Base-by-base conservation (phyloP, 1,140 invertebrate genomes). In the Drosophila watanabei region DNA sequence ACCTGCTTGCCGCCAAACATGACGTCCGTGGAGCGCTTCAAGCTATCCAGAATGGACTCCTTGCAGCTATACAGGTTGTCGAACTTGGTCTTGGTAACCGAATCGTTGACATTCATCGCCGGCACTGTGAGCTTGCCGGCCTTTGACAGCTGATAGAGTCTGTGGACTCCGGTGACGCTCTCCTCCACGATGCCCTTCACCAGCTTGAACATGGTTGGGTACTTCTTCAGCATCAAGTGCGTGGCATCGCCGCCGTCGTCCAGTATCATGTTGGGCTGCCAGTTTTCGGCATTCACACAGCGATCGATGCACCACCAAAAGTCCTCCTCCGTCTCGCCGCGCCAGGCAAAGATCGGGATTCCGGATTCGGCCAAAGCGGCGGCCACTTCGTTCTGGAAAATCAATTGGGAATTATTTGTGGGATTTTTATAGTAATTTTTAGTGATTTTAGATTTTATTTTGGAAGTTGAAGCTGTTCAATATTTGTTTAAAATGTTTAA, bases 221-320 rank as follows among this genome's bases (percentile, higher is more conserved):
- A 99, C 93, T 99, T 99, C 94, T 99, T 99, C 48, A 99, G 95
- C 97, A 99, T 98, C 39, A 99, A 95, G 94, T 99, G 98, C 0
- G 98, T 99, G 18, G 98, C 97, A 94, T 99, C 98, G 5, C 98
- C 98, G 1, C 98, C 99, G 93, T 99, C 99, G 93, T 99, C 98
- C 56, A 99, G 93, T 82, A 99, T 99, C 98, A 99, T 98, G 93
- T 99, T 99, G n/a, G 98, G 98, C 87, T 98, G 97, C 98, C 98
- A 99, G 91, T 96, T 96, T 80, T 98, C 97, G 0, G 97, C 96
- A 72, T 97, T 97, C 33, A 99, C 96, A 93, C 97, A 98, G 88
- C 97, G 97, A 93, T 99, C 98, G 71, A 99, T 99, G 89, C 98
- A 99, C 98, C 98, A 99, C 98, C 98, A 99, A 94, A 99, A 99